Evolutionary conservation across 2,113 vertebrate species (phyloP).

Genomic region (Genyomyrus donnyi): DNA sequence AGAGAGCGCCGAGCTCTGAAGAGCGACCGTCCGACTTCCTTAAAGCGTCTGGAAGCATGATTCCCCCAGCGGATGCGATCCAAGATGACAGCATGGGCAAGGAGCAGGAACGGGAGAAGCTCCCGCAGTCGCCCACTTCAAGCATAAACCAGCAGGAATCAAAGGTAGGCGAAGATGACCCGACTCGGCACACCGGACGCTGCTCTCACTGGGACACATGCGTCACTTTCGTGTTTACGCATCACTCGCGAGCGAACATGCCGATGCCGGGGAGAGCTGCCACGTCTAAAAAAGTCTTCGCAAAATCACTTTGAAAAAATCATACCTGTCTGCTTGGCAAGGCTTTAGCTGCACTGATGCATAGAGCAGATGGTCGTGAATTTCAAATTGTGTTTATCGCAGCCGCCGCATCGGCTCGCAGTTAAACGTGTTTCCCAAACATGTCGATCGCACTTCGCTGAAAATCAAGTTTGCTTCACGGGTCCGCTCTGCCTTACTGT

Average conservation of each 20-base stretch:
- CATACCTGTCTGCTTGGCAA: neutral
- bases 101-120: conserved; percentile 50
- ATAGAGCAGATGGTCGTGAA: neutral
- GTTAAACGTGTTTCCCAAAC: neutral
- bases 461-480: neutral
- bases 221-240: neutral
- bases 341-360: neutral
- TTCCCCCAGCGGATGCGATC: conserved; percentile 54
- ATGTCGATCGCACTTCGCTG: neutral
- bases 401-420: neutral
- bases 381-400: neutral
- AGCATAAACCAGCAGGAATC: conserved; percentile 56
- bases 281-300: neutral
- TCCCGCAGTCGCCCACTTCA: conserved; percentile 53
- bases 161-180: conserved; percentile 48
- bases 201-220: neutral
- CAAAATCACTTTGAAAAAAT: neutral
- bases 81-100: conserved; percentile 56
- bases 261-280: neutral
- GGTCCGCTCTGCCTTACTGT: neutral
- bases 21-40: neutral
- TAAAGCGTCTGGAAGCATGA: conserved; percentile 46
- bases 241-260: neutral
- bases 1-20: neutral
- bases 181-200: neutral